Conservation (phyloP, 2,797 vertebrate species). For the Margarornis squamiger region DNA sequence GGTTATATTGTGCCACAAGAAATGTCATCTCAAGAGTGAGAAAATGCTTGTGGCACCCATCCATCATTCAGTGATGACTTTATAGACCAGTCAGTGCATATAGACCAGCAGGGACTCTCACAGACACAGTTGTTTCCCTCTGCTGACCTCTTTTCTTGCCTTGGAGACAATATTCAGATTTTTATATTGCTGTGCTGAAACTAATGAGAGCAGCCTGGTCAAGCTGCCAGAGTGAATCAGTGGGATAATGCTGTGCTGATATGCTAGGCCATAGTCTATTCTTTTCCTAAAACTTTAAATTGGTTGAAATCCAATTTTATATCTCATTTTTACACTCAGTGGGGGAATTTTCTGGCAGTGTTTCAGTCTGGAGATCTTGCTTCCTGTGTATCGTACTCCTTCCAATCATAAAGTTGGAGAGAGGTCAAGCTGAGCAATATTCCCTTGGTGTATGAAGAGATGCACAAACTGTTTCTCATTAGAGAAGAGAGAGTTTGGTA, state of each 20-base stretch:
- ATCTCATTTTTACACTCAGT: constrained; percentile 42
- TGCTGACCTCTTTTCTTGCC: background rate
- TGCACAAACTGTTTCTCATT: constrained; percentile 6
- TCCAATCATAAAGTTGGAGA: constrained; percentile 32
- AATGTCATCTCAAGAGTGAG: background rate
- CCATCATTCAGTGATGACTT: background rate
- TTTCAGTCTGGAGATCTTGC: constrained; percentile 36
- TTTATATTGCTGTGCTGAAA: background rate
- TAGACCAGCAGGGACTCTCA: background rate
- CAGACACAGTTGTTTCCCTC: background rate
- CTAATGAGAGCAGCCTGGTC: constrained; percentile 28
- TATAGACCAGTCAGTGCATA: background rate
- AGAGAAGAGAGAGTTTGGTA: background rate
- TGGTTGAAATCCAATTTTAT: constrained; percentile 47
- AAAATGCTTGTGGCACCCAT: background rate
- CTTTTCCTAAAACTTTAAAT: constrained; percentile 39
- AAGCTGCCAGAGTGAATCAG: constrained; percentile 34
- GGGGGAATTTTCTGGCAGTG: constrained; percentile 29
- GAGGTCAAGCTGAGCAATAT: constrained; percentile 32
- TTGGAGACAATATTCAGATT: constrained; percentile 9
- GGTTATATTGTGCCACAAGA: background rate
- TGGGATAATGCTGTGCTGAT: background rate
- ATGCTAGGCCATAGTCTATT: background rate
- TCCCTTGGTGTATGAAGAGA: background rate
- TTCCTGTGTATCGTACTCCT: constrained; percentile 18